Conservation (phyloP, 2,888 invertebrate genomes). For the Zygogramma bicolorata region DNA sequence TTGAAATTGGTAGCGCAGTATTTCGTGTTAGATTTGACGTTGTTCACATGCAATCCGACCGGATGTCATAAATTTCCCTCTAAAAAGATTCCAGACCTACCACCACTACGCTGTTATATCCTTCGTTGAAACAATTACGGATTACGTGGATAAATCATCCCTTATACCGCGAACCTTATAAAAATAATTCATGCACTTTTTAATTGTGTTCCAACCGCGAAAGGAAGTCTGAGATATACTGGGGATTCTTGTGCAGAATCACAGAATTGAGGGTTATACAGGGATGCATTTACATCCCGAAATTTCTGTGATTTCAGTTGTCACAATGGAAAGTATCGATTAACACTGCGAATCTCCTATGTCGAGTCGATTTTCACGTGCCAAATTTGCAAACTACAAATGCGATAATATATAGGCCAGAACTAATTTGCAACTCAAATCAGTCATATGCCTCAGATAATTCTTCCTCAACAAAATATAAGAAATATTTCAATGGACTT, state of each 20-base stretch:
- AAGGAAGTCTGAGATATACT: neutral
- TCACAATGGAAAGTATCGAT: too few species aligned
- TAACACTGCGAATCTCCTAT: too few species aligned
- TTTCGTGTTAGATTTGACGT: neutral
- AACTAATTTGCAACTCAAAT: too few species aligned
- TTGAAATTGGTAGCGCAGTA: neutral
- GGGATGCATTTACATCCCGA: too few species aligned
- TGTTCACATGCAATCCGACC: neutral
- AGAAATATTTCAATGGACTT: too few species aligned
- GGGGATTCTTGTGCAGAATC: neutral
- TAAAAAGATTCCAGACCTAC: neutral
- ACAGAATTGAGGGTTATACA: too few species aligned
- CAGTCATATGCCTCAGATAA: too few species aligned
- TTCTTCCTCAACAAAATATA: too few species aligned
- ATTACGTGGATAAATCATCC: neutral
- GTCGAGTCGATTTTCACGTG: too few species aligned
- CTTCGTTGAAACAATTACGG: slow-evolving; percentile 2
- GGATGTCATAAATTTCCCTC: neutral
- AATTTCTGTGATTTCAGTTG: too few species aligned
- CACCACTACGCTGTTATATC: neutral
- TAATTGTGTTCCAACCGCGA: neutral
- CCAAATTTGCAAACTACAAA: too few species aligned
- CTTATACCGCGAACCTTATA: neutral
- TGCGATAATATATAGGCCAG: too few species aligned
- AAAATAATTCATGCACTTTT: slow-evolving; percentile 1